Conservation (phyloP, 2,797 vertebrate species). For the Australoheros facetus region DNA sequence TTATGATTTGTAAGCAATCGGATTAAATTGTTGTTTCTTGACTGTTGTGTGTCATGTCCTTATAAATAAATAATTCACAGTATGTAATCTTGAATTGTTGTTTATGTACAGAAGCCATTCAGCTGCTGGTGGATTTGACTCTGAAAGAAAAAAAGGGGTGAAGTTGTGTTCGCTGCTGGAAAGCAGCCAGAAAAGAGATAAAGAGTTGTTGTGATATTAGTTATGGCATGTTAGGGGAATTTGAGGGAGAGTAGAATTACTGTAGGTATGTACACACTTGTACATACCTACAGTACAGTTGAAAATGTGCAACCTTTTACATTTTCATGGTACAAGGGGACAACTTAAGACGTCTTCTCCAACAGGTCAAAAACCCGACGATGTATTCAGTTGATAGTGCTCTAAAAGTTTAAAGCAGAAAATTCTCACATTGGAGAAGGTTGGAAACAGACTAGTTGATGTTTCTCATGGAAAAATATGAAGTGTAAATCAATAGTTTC, state of each 20-base stretch:
- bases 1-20: slow-evolving; percentile 89
- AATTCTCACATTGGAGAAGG: neutral
- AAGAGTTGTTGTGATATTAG: neutral
- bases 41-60: slow-evolving; percentile 84
- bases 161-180: neutral
- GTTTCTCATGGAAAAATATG: neutral
- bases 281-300: neutral
- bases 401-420: neutral
- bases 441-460: neutral
- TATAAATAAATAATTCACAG: slow-evolving; percentile 79
- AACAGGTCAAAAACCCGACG: neutral
- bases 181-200: neutral
- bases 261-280: neutral
- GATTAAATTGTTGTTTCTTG: slow-evolving; percentile 88
- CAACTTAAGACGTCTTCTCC: neutral
- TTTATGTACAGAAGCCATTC: slow-evolving; percentile 3
- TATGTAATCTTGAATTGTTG: slow-evolving; percentile 32
- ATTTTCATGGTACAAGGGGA: neutral
- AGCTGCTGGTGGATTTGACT: neutral
- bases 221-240: neutral
- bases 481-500: neutral
- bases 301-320: neutral
- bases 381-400: neutral
- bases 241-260: neutral
- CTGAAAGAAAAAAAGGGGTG: neutral